phyloP scores from a whole-genome alignment of 2,113 vertebrate genomes.

The Chaetura pelagica region DNA sequence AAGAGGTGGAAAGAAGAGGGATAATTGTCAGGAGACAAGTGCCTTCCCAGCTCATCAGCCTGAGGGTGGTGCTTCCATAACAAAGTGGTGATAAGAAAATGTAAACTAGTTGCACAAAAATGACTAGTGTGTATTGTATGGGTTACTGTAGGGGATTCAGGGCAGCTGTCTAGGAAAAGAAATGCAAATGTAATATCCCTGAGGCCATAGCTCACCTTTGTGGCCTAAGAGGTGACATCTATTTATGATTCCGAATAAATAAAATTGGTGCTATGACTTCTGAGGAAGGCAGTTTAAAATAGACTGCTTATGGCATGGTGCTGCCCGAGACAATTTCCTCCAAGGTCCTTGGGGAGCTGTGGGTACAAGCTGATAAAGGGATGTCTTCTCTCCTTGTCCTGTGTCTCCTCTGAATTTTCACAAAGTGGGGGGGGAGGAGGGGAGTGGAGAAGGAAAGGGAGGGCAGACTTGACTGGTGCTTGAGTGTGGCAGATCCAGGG shows the following conservation, averaged over 20 bases:
- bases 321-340: neutral
- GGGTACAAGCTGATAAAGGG: neutral
- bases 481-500: neutral
- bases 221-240: neutral
- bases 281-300: neutral
- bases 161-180: neutral
- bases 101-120: neutral
- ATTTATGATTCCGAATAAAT: neutral
- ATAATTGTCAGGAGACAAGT: rapidly evolving
- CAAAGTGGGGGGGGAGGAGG: too few relatives aligned
- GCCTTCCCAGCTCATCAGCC: neutral
- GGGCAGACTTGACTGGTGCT: neutral
- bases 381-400: rapidly evolving
- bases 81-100: neutral
- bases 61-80: neutral
- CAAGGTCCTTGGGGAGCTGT: rapidly evolving
- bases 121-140: neutral
- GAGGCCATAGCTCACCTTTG: neutral
- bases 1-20: rapidly evolving
- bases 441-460: neutral
- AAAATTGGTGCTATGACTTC: neutral
- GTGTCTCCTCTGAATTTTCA: neutral
- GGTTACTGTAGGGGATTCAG: neutral
- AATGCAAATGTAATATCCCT: neutral
- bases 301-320: neutral